Evolutionary conservation across 2,113 vertebrate genomes (phyloP).

Genomic region (Condylura cristata): DNA sequence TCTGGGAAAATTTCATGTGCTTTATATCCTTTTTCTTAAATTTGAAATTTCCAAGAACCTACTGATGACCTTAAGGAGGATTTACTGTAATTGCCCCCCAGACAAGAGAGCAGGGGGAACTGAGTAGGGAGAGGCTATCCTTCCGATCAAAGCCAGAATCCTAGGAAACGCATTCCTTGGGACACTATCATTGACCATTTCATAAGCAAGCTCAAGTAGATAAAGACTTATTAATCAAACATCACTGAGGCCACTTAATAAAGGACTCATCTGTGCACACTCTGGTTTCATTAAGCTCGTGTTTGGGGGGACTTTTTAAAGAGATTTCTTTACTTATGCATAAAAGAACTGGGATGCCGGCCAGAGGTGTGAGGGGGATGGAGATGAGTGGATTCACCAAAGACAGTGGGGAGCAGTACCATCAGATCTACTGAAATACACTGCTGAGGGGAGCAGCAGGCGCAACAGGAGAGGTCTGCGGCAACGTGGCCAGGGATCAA

Average conservation of each 20-base stretch:
- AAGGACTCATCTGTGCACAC: neutral
- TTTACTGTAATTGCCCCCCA: neutral
- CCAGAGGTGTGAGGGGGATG: no score
- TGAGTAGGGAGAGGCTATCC: neutral
- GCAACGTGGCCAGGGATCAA: no score
- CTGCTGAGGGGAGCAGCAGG: no score
- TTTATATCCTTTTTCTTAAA: neutral
- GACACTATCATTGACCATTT: neutral
- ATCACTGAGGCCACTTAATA: conserved; percentile 9
- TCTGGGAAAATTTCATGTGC: neutral
- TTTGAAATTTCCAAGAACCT: neutral
- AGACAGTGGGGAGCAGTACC: no score
- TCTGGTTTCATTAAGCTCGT: neutral
- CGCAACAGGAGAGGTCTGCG: no score
- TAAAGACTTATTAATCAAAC: conserved; percentile 11
- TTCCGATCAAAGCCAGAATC: neutral
- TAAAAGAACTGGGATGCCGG: no score
- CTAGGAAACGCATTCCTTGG: neutral
- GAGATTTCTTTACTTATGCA: no score
- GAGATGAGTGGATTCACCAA: no score
- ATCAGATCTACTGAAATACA: no score
- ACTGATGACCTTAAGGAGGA: neutral
- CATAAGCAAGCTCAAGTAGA: neutral
- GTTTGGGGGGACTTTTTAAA: conserved; percentile 12
- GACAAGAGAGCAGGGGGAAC: neutral